Conservation (phyloP, 1,140 invertebrate genomes). For the Drosophila punjabiensis region DNA sequence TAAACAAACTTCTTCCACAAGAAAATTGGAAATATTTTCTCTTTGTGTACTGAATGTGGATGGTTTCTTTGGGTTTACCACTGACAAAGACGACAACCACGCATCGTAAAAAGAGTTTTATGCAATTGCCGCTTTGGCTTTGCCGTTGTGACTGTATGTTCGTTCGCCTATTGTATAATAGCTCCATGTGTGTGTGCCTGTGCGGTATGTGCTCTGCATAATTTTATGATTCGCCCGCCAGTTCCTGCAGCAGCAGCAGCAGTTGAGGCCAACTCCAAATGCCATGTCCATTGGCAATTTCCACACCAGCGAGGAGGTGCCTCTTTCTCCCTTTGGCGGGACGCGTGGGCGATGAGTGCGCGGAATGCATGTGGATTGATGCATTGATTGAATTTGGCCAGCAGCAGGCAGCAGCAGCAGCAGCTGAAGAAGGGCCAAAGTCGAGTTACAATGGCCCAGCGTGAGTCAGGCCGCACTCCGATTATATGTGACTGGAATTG, state of each 20-base stretch:
- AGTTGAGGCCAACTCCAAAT: constrained; percentile 36
- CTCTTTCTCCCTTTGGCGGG: constrained; percentile 2
- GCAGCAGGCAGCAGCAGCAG: constrained; percentile 32
- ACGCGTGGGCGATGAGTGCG: constrained; percentile 53
- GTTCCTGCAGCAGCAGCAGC: constrained; percentile 31
- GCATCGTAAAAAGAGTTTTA: constrained; percentile 79
- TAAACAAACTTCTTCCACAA: not conserved
- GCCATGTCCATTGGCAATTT: constrained; percentile 66
- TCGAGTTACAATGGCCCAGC: constrained; percentile 54
- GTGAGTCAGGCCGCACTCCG: constrained; percentile 61
- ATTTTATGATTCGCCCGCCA: constrained; percentile 74
- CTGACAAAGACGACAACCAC: constrained; percentile 62
- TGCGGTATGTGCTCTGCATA: constrained; percentile 80
- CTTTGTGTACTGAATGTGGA: constrained; percentile 29
- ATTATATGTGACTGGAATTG: constrained; percentile 71
- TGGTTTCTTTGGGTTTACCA: constrained; percentile 63
- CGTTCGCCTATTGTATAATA: constrained; percentile 74
- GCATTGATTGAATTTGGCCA: constrained; percentile 78
- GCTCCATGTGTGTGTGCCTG: constrained; percentile 54
- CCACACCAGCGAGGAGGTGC: constrained; percentile 3
- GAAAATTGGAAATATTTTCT: not conserved
- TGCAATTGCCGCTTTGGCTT: constrained; percentile 72
- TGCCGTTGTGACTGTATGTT: constrained; percentile 30
- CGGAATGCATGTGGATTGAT: constrained; percentile 50
- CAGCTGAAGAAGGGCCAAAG: constrained; percentile 48